phyloP scores from a whole-genome alignment of 2,797 vertebrate genomes.

The Takifugu ocellatus region DNA sequence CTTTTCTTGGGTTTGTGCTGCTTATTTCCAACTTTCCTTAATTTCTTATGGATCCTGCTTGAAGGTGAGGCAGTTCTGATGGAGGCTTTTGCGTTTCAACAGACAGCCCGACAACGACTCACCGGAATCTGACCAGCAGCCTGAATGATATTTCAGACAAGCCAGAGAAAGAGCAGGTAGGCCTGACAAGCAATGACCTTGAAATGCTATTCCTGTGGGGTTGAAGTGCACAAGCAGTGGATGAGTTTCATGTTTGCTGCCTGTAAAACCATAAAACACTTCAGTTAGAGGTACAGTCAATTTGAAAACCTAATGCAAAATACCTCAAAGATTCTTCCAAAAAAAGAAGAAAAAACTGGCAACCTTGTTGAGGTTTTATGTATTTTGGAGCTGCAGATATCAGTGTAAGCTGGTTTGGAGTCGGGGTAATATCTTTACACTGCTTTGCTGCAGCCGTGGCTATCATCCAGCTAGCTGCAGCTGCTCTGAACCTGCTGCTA shows the following conservation, averaged over 20 bases:
- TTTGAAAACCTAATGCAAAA: too few species aligned
- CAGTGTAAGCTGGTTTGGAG: neutral
- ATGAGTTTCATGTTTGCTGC: too few species aligned
- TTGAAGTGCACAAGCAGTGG: neutral
- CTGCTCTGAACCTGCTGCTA: constrained; percentile 12
- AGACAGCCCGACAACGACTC: constrained; percentile 90
- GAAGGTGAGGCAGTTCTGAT: constrained; percentile 24
- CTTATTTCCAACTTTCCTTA: neutral
- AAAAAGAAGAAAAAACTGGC: too few species aligned
- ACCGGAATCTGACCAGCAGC: constrained; percentile 88
- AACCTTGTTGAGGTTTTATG: too few species aligned
- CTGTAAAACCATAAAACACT: too few species aligned
- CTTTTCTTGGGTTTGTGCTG: constrained; percentile 37
- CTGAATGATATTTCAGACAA: constrained; percentile 97
- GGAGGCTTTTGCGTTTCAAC: constrained; percentile 38
- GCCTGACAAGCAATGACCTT: constrained; percentile 34
- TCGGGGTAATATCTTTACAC: constrained; percentile 4
- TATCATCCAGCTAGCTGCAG: neutral
- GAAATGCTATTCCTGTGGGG: neutral
- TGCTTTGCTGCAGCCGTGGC: neutral
- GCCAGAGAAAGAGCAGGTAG: constrained; percentile 96
- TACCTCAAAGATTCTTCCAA: too few species aligned
- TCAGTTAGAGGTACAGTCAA: too few species aligned
- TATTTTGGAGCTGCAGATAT: too few species aligned
- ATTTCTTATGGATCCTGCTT: neutral